Evolutionary conservation across 2,797 vertebrate species (phyloP).

Genomic region (Syndactyla subalaris): DNA sequence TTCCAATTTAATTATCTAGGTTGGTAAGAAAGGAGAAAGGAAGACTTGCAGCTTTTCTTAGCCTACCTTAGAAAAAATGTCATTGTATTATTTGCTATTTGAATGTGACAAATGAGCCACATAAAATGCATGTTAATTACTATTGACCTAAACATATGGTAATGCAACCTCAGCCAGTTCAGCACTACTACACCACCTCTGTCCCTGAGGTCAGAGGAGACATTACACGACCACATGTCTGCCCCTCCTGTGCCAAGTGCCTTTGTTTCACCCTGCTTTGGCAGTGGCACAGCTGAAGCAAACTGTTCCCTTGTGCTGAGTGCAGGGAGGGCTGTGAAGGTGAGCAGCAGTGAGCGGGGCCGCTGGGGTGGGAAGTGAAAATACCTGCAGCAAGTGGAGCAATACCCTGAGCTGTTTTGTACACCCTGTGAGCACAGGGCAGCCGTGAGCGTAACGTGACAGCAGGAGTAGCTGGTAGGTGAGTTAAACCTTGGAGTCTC

Average conservation of each 20-base stretch:
- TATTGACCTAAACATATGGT: not conserved
- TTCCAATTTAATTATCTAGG: not conserved
- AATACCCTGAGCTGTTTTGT: not conserved
- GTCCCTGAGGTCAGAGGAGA: not conserved
- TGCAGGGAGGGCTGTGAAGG: not conserved
- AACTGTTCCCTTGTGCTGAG: not conserved
- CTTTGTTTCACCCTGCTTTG: not conserved
- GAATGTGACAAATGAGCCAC: not conserved
- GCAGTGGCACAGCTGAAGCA: not conserved
- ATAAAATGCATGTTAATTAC: not conserved
- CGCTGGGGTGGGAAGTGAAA: not conserved
- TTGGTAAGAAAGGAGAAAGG: not conserved
- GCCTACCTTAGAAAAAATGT: not conserved
- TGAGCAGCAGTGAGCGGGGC: not conserved
- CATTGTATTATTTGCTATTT: not conserved
- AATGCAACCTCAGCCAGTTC: not conserved
- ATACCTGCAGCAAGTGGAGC: not conserved
- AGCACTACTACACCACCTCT: not conserved
- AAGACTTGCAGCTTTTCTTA: not conserved
- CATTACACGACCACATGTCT: not conserved
- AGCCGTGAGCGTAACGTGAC: not conserved
- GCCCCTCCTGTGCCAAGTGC: not conserved
- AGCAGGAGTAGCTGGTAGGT: conserved; percentile 2
- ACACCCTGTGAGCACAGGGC: not conserved
- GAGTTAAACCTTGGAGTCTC: conserved; percentile 21